These are phyloP conservation scores for Drosophila affinis DNA, from an alignment of 2,888 invertebrate genomes.

Conservation along the genomic window DNA sequence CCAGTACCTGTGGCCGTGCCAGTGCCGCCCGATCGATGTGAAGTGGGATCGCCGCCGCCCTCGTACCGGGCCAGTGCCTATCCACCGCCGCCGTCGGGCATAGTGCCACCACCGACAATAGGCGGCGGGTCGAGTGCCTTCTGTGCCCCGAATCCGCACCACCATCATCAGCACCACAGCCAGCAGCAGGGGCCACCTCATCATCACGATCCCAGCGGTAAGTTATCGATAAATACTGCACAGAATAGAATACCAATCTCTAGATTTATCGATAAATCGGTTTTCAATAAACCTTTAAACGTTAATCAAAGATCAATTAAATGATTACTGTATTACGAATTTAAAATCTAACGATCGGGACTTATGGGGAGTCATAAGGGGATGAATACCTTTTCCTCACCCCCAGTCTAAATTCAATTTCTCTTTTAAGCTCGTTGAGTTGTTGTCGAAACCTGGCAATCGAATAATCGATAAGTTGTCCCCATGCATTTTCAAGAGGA, in stretches of 20 bases:
- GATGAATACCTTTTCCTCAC: no score
- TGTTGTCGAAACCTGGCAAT: neutral
- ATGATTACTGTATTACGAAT: no score
- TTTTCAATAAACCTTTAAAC: no score
- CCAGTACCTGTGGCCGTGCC: slow-evolving; percentile 39
- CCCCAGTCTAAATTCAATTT: neutral
- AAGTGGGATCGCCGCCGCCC: slow-evolving; percentile 78
- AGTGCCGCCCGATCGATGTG: slow-evolving; percentile 69
- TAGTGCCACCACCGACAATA: slow-evolving; percentile 69
- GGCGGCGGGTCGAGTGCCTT: slow-evolving; percentile 83
- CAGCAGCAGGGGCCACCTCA: slow-evolving; percentile 46
- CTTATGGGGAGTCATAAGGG: no score
- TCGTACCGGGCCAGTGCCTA: slow-evolving; percentile 77
- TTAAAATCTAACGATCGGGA: no score
- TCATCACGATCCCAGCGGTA: slow-evolving; percentile 80
- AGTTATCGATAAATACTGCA: slow-evolving; percentile 36
- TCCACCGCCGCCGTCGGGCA: slow-evolving; percentile 55
- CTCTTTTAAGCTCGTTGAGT: neutral
- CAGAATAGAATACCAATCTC: neutral
- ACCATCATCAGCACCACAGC: slow-evolving; percentile 70
- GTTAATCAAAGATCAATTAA: no score
- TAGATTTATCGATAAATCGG: no score
- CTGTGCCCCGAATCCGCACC: slow-evolving; percentile 82
- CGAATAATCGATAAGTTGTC: slow-evolving; percentile 19
- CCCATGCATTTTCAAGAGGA: slow-evolving; percentile 4